phyloP scores from a whole-genome alignment of 2,888 invertebrate genomes.

The Serrognathus titanus region DNA sequence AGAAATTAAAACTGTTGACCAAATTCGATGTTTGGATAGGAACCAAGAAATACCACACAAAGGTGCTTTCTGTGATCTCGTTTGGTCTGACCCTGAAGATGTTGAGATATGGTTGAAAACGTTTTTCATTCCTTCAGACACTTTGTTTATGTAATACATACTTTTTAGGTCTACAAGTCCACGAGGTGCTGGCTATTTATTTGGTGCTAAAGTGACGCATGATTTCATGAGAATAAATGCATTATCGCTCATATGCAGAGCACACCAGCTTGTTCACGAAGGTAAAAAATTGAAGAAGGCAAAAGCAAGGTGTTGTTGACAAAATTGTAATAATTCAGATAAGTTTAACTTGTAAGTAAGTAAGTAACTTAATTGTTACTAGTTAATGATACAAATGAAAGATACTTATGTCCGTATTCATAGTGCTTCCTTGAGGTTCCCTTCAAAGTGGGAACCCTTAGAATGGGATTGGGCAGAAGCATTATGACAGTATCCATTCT shows the following conservation, averaged over 20 bases:
- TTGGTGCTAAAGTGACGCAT: constrained; percentile 91
- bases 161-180: constrained; percentile 76
- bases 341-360: too few relatives aligned
- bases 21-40: constrained; percentile 91
- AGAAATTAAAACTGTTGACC: constrained; percentile 93
- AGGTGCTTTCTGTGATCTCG: constrained; percentile 97
- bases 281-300: constrained; percentile 54
- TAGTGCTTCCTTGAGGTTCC: too few relatives aligned
- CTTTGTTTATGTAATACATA: neutral
- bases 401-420: too few relatives aligned
- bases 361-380: too few relatives aligned
- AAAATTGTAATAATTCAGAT: too few relatives aligned
- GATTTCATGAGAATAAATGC: constrained; percentile 93
- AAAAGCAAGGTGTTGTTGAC: neutral
- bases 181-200: constrained; percentile 96
- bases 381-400: neutral
- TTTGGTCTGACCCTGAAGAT: constrained; percentile 99
- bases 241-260: constrained; percentile 91
- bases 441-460: too few relatives aligned
- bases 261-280: constrained; percentile 99
- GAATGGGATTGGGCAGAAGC: too few relatives aligned
- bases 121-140: neutral
- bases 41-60: constrained; percentile 98
- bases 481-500: too few relatives aligned
- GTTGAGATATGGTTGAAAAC: constrained; percentile 77